Evolutionary conservation across 2,888 invertebrate species (phyloP).

Genomic region (Gymnocheta viridis): DNA sequence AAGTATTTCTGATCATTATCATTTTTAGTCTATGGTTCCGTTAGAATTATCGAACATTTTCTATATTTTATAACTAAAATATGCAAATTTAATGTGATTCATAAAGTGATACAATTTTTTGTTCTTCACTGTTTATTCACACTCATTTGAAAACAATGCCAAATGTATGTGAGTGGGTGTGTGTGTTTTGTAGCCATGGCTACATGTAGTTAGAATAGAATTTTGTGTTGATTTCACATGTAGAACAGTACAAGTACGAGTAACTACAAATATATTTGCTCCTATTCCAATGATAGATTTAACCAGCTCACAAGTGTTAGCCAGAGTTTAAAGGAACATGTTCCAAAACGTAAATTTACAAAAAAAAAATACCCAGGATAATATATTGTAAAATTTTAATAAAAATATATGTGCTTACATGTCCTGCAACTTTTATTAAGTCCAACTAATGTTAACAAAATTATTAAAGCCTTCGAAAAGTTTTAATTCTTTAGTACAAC

Average conservation of each 20-base stretch:
- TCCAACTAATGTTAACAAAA: too few species aligned
- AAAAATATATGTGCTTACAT: too few species aligned
- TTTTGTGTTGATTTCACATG: slow-evolving; percentile 30
- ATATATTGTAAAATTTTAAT: not conserved
- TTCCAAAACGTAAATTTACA: not conserved
- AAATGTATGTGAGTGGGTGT: slow-evolving; percentile 4
- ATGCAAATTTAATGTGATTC: too few species aligned
- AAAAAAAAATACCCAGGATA: not conserved
- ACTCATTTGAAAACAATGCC: slow-evolving; percentile 9
- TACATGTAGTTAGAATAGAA: not conserved
- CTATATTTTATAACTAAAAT: too few species aligned
- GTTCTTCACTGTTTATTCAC: not conserved
- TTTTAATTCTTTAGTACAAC: not conserved
- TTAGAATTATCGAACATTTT: too few species aligned
- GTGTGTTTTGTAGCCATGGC: slow-evolving; percentile 34
- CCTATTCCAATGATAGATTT: not conserved
- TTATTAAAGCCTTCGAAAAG: not conserved
- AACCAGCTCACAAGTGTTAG: slow-evolving; percentile 2
- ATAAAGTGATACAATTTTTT: too few species aligned
- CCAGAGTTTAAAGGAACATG: not conserved
- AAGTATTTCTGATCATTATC: too few species aligned
- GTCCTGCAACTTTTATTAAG: too few species aligned
- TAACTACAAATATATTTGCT: slow-evolving; percentile 31
- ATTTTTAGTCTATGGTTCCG: too few species aligned
- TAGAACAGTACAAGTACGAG: not conserved